These are phyloP conservation scores for cattle (Bos taurus) DNA, from an alignment of 2,113 vertebrate species.

Conservation along the genomic window DNA sequence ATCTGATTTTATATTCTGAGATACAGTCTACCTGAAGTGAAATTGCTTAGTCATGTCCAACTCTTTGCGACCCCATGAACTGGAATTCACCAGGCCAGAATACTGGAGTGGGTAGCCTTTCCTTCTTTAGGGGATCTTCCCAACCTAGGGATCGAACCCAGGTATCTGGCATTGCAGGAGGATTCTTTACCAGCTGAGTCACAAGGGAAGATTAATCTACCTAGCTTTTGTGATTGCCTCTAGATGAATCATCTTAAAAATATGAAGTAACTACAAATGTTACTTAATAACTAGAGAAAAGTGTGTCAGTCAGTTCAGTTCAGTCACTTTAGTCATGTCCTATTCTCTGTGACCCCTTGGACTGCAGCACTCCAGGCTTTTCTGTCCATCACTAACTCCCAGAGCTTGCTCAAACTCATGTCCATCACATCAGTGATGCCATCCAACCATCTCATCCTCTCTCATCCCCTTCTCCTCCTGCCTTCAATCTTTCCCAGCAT, in stretches of 20 bases:
- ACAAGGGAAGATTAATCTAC: not conserved
- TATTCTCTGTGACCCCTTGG: not conserved
- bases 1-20: not conserved
- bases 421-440: not conserved
- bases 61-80: accelerated
- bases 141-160: not conserved
- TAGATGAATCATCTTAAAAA: not conserved
- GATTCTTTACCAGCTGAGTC: not conserved
- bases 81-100: not conserved
- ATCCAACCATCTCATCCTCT: not conserved
- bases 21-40: not conserved
- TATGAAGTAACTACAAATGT: not conserved
- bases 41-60: not conserved
- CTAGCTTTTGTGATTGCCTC: not conserved
- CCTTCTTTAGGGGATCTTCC: not conserved
- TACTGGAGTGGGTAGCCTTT: not conserved
- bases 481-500: not conserved
- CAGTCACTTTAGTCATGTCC: not conserved
- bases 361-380: not conserved
- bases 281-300: not conserved
- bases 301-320: not conserved
- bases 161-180: not conserved
- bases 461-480: not conserved
- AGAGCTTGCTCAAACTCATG: not conserved
- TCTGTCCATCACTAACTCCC: not conserved